Conservation (phyloP, 1,140 invertebrate genomes). For the Caenorhabditis remanei region DNA sequence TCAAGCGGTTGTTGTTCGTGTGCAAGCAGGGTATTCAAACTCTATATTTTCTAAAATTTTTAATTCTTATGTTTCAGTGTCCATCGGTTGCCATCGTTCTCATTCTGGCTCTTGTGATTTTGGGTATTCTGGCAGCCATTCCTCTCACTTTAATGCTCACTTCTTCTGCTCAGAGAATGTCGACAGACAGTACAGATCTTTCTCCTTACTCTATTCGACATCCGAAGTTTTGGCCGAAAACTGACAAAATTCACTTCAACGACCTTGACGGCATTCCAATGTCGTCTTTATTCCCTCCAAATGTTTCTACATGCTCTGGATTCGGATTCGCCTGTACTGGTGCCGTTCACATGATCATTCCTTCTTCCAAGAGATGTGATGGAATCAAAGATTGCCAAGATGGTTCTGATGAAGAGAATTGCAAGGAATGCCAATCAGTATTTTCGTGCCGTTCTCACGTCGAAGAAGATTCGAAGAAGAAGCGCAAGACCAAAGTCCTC, state of each 20-base stretch:
- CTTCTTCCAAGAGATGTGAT: slow-evolving; percentile 59
- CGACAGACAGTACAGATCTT: slow-evolving; percentile 3
- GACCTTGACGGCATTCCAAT: slow-evolving; percentile 37
- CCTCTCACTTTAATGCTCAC: slow-evolving; percentile 32
- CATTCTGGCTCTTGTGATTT: slow-evolving; percentile 4
- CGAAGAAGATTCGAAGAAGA: slow-evolving; percentile 17
- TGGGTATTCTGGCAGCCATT: slow-evolving; percentile 7
- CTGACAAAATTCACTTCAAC: slow-evolving; percentile 8
- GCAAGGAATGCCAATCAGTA: slow-evolving; percentile 58
- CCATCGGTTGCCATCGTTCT: slow-evolving; percentile 40
- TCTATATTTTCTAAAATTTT: not conserved
- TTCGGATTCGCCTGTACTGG: slow-evolving; percentile 60
- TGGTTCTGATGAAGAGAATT: slow-evolving; percentile 65
- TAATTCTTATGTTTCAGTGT: not conserved
- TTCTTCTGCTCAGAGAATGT: slow-evolving; percentile 23
- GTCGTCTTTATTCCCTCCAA: slow-evolving; percentile 54
- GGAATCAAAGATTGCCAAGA: slow-evolving; percentile 63
- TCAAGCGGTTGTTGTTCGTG: slow-evolving; percentile 25
- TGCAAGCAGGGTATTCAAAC: not conserved
- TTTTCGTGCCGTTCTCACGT: slow-evolving; percentile 47
- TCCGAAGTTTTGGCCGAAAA: slow-evolving; percentile 9
- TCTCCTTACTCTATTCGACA: not conserved
- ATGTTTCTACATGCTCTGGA: slow-evolving; percentile 59
- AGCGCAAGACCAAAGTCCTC: not conserved
- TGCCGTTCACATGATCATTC: slow-evolving; percentile 24